Evolutionary conservation across 2,113 vertebrate genomes (phyloP).

Genomic region (Rhabdomys dilectus): DNA sequence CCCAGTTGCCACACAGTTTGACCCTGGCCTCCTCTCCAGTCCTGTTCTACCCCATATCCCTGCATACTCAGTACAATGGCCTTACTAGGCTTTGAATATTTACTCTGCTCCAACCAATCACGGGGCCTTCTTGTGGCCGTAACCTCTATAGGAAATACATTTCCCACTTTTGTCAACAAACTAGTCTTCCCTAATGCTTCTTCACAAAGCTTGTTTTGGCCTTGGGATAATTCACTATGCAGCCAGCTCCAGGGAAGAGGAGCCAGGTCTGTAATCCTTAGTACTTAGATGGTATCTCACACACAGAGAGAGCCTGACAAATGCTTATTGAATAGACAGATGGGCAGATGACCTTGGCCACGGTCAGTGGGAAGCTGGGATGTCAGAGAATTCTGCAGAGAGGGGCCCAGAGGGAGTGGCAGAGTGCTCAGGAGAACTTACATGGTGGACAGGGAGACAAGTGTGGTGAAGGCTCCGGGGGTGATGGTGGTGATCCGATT

Average conservation of each 20-base stretch:
- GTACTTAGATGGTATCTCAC: neutral
- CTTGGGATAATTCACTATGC: neutral
- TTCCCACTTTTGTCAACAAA: neutral
- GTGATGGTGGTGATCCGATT: constrained; percentile 96
- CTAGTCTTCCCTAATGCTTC: neutral
- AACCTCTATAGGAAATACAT: neutral
- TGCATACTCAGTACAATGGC: neutral
- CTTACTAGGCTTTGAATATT: neutral
- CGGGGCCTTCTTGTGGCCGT: neutral
- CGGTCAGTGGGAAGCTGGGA: neutral
- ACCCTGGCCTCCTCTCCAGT: neutral
- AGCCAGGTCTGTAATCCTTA: neutral
- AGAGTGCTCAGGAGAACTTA: constrained; percentile 84
- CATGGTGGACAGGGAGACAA: constrained; percentile 98
- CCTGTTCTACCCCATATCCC: accelerated
- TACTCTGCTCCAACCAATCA: neutral
- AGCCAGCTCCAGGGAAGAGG: neutral
- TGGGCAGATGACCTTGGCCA: neutral
- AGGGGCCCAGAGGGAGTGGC: neutral
- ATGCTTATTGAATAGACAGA: neutral
- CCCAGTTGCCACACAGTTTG: neutral
- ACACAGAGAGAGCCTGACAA: neutral
- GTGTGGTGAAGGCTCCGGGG: constrained; percentile 96
- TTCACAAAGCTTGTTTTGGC: neutral
- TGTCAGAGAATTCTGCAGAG: neutral